Evolutionary conservation across 2,113 vertebrate genomes (phyloP), one percentile per base, ranked within the genome.

Genomic region (Aviceda subcristata): DNA sequence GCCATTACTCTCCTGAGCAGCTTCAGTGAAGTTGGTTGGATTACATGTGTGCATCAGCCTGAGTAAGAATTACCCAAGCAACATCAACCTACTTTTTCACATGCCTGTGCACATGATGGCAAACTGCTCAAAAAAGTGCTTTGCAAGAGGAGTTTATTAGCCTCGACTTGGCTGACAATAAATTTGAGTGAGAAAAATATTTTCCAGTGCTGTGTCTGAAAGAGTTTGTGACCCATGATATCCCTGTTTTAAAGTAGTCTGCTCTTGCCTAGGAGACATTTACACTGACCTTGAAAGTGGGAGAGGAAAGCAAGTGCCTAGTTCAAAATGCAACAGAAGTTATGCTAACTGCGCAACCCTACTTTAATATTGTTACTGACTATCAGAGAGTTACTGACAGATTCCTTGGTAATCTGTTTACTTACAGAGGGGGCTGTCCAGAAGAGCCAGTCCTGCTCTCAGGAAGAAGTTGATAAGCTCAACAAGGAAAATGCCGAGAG

Each of bases 401-500:
- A 92, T 81, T 90, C 41, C 43, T 93, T 93, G 87, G 66, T 96
- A 57, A 95, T 90, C 43, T 95, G 12, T 90, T 97, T 96, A 34
- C 88, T 97, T 96, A 77, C 84, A 99, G 99, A 99, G 60, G 60
- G 68, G 30, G 34, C 91, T 56, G 84, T 97, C 73, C 92, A 98
- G 74, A 98, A 98, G 91, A 98, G 96, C 51, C 98, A 98, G 39
- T 96, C 96, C 13, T 97, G 66, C 63, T 97, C 97, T 45, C 98
- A 98, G 71, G 94, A 97, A 92, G 98, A 98, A 86, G 90, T 99
- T 79, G 97, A 98, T 80, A 98, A 99, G 59, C 98, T 99, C 94
- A 99, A 99, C 97, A 94, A 98, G 92, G 98, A 99, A 98, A 99
- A 99, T 97, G 36, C 94, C 0, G 97, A 98, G 92, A 97, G 97